A percentile compares a stretch with the other conserved stretches of the same genome.
phyloP scores from a whole-genome alignment of 1,140 invertebrate species.

The Tigriopus japonicus region DNA sequence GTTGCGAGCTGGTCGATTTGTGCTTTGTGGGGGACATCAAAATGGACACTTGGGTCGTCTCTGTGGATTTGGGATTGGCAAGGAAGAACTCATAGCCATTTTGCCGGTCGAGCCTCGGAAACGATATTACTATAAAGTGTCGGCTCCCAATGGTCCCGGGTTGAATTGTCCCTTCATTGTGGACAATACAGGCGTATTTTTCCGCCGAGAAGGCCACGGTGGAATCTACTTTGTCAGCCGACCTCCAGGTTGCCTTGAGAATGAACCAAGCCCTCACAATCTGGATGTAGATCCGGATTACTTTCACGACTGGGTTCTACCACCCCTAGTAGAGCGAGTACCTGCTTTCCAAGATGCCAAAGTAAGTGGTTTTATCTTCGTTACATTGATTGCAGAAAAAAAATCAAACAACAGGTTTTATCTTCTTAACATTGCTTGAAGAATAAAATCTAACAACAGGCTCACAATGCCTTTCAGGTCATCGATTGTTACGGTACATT shows the following conservation, averaged over 20 bases:
- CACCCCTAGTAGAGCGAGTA: neutral
- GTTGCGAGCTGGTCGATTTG: neutral
- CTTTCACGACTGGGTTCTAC: neutral
- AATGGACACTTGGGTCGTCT: neutral
- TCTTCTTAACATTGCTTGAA: neutral
- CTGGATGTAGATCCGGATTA: neutral
- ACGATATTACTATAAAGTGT: neutral
- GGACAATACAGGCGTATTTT: neutral
- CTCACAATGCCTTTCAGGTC: neutral
- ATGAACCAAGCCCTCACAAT: neutral
- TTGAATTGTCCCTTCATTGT: neutral
- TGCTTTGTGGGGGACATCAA: neutral
- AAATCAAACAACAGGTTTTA: too few species aligned
- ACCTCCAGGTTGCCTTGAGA: neutral
- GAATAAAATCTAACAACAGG: too few species aligned
- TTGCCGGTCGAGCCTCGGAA: neutral
- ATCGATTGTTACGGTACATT: neutral
- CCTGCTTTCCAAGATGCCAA: neutral
- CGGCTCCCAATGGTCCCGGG: neutral
- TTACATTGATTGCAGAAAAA: too few species aligned
- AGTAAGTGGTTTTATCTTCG: neutral
- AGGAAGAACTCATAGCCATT: neutral
- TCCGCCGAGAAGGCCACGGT: neutral
- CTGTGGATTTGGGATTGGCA: neutral
- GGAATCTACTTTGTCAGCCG: neutral